Percentiles rank a stretch among this genome's conserved stretches.
phyloP scores from a whole-genome alignment of 2,888 invertebrate genomes.

The Drosophila algonquin region DNA sequence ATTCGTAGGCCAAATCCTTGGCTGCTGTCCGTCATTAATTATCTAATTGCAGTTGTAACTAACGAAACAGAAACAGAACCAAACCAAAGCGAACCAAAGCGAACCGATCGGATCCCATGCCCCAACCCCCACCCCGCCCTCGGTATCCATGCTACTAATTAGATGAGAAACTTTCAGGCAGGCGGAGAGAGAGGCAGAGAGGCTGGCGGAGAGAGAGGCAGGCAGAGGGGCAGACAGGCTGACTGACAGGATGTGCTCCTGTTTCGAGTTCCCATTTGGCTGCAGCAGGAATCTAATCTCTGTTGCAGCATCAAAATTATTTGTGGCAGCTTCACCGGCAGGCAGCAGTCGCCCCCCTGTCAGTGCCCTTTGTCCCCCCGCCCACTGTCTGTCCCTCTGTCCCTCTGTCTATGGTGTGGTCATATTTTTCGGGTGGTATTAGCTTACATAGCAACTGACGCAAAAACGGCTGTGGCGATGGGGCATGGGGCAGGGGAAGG shows the following conservation, averaged over 20 bases:
- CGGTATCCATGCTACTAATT: slow-evolving; percentile 26
- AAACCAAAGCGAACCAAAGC: background rate
- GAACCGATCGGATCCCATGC: background rate
- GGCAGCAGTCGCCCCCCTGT: background rate
- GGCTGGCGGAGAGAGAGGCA: background rate
- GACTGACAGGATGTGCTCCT: slow-evolving; percentile 2
- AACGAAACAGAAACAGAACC: slow-evolving; percentile 9
- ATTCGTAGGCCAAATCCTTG: background rate
- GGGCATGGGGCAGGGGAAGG: background rate
- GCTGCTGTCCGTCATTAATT: slow-evolving; percentile 18
- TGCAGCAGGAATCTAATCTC: slow-evolving; percentile 15
- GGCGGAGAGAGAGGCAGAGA: too few species aligned
- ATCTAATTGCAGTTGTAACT: slow-evolving; percentile 41
- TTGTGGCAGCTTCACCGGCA: background rate
- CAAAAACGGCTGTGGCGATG: background rate
- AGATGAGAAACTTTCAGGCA: slow-evolving; percentile 5
- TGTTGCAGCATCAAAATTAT: background rate
- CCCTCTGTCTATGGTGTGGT: slow-evolving; percentile 52
- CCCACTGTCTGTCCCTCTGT: too few species aligned
- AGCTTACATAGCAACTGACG: slow-evolving; percentile 57
- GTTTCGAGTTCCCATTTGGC: background rate
- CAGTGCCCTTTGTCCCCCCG: background rate
- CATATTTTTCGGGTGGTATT: slow-evolving; percentile 36
- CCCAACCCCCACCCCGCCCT: too few species aligned
- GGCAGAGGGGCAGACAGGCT: background rate